Evolutionary conservation across 2,888 invertebrate species (phyloP).

Genomic region (Phortica okadai): DNA sequence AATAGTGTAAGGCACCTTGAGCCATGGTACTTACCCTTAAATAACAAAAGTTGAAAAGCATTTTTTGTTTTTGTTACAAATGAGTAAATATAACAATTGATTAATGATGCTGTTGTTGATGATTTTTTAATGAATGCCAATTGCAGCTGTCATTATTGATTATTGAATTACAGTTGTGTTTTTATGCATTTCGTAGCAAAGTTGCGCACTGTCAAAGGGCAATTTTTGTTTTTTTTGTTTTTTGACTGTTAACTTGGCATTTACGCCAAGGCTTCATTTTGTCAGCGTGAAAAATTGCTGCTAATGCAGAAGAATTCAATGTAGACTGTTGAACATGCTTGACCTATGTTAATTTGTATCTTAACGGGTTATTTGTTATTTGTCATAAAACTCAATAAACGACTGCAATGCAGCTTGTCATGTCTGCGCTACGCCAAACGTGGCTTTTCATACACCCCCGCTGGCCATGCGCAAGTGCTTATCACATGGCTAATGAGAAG

Average conservation of each 20-base stretch:
- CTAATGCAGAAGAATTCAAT: slow-evolving; percentile 42
- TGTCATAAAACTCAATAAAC: slow-evolving; percentile 57
- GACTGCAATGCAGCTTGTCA: slow-evolving; percentile 42
- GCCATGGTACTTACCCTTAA: too few relatives aligned
- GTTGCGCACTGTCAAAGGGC: slow-evolving; percentile 25
- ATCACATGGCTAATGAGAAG: not conserved
- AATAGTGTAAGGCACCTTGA: too few relatives aligned
- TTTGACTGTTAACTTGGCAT: slow-evolving; percentile 47
- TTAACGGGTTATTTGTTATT: slow-evolving; percentile 63
- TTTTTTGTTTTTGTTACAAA: too few relatives aligned
- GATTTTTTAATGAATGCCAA: slow-evolving; percentile 1
- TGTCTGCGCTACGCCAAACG: not conserved
- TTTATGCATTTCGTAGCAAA: not conserved
- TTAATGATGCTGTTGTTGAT: not conserved
- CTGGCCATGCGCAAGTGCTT: slow-evolving; percentile 7
- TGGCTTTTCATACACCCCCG: slow-evolving; percentile 13
- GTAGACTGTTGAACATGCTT: slow-evolving; percentile 50
- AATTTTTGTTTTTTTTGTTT: not conserved
- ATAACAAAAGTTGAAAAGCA: too few relatives aligned
- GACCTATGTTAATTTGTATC: slow-evolving; percentile 61
- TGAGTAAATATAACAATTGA: not conserved
- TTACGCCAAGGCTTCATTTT: slow-evolving; percentile 56
- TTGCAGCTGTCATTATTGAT: slow-evolving; percentile 12
- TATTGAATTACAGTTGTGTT: not conserved
- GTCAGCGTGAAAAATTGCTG: slow-evolving; percentile 59